Base-by-base conservation (phyloP, 1,140 invertebrate genomes). In the Apolygus lucorum region DNA sequence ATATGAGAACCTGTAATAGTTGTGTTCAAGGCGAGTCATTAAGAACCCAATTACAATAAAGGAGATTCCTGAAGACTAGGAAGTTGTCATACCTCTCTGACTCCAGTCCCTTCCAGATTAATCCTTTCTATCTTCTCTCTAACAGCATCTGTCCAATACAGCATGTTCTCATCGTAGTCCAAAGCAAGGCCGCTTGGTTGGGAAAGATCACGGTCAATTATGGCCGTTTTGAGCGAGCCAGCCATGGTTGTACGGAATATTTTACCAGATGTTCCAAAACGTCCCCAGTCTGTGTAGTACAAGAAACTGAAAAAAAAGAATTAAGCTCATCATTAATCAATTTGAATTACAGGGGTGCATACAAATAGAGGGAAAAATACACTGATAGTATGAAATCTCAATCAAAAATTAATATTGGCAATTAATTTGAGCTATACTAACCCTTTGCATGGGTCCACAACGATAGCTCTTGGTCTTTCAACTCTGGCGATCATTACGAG, bases 101-200 rank as follows among this genome's bases (percentile, higher is more conserved):
- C 82, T 17, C 83, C 86, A 4, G 64, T 67, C 1, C 96, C 96
- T 77, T 98, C 89, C 2, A 98, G 78, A 77, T 91, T 89, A 0
- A 92, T 91, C 22, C 95, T 81, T 82, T 99, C 97, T 72, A 99
- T 99, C 78, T 98, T 98, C 77, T 99, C 95, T 29, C 93, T 82
- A 0, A 96, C 91, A 0, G 96, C 95, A 80, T 99, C 97, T 0
- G 96, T 97, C 96, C 96, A 99, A 76, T 99, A 99, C 0, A 99
- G 79, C 84, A 93, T 95, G 22, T 88, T 84, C 25, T 98, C 95
- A 26, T 97, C 93, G 76, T 95, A 98, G 81, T 99, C 97, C 29
- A 99, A 92, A 0, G 95, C 92, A 24, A 99, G 80, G 25, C 96
- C 96, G 76, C 94, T 96, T 0, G 96, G 96, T 78, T 98, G 95